Percentiles rank a stretch among this genome's conserved stretches.
Conservation (phyloP, 2,113 vertebrate species). For the Chaenogobius annularis region DNA sequence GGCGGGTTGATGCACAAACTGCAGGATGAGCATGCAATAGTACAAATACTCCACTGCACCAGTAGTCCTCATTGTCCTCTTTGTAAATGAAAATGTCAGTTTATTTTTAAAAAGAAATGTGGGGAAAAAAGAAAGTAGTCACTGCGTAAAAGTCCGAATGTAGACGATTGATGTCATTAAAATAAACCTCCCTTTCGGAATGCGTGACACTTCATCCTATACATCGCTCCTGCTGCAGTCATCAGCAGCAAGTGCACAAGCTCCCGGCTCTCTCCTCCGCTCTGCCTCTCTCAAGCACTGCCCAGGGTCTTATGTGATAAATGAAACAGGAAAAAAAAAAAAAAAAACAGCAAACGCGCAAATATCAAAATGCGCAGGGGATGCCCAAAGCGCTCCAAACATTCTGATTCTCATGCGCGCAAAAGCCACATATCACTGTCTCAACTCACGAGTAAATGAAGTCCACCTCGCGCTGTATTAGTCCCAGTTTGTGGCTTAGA, state of each 20-base stretch:
- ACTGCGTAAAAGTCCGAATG: slow-evolving; percentile 19
- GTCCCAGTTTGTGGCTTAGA: slow-evolving; percentile 41
- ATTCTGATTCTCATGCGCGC: slow-evolving; percentile 35
- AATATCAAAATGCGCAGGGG: slow-evolving; percentile 18
- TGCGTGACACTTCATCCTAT: slow-evolving; percentile 67
- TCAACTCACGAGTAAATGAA: slow-evolving; percentile 41
- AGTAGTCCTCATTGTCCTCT: slow-evolving; percentile 78
- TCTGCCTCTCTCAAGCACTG: background rate
- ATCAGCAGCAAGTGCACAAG: slow-evolving; percentile 61
- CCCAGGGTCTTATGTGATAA: slow-evolving; percentile 26
- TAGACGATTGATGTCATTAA: slow-evolving; percentile 26
- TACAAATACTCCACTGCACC: slow-evolving; percentile 80
- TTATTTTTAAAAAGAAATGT: slow-evolving; percentile 16
- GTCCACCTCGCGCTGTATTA: slow-evolving; percentile 46
- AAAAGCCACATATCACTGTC: slow-evolving; percentile 49
- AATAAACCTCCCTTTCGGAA: slow-evolving; percentile 54
- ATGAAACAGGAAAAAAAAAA: background rate
- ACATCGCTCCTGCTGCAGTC: slow-evolving; percentile 67
- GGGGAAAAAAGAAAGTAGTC: slow-evolving; percentile 5
- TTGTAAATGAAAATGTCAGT: slow-evolving; percentile 39
- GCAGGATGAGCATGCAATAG: slow-evolving; percentile 84
- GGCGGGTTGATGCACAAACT: slow-evolving; percentile 86
- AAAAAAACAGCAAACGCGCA: background rate
- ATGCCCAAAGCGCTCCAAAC: slow-evolving; percentile 16
- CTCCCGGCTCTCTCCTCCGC: slow-evolving; percentile 12